These are phyloP conservation scores for Papilio glaucus DNA, from an alignment of 1,140 invertebrate genomes.

Conservation along the genomic window DNA sequence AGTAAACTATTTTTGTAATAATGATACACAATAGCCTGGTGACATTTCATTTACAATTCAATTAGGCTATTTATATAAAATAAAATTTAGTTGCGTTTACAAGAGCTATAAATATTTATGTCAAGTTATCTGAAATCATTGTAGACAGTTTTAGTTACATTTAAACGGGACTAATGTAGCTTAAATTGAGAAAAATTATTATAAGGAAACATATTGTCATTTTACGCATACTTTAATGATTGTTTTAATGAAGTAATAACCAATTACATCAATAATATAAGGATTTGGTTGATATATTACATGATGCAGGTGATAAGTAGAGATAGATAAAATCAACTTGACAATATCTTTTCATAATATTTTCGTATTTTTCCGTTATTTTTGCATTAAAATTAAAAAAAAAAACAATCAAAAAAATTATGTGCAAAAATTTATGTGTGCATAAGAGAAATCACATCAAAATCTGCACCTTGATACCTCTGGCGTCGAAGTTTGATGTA, in stretches of 20 bases:
- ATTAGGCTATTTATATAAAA: background rate
- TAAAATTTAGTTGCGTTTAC: background rate
- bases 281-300: background rate
- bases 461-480: slow-evolving; percentile 57
- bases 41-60: background rate
- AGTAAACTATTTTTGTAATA: no score
- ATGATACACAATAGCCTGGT: no score
- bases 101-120: background rate
- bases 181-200: background rate
- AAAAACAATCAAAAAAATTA: background rate
- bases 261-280: background rate
- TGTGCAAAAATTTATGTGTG: background rate
- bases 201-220: background rate
- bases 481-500: slow-evolving; percentile 50
- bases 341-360: background rate
- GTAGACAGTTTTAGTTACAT: background rate
- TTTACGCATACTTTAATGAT: background rate
- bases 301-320: slow-evolving; percentile 13
- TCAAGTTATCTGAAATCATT: slow-evolving; percentile 2
- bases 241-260: slow-evolving; percentile 1
- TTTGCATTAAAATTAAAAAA: background rate
- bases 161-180: background rate
- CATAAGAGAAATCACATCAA: slow-evolving; percentile 42
- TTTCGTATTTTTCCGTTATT: background rate
- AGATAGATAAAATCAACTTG: slow-evolving; percentile 1